Evolutionary conservation across 2,888 invertebrate species (phyloP).

Genomic region (Panopea generosa): DNA sequence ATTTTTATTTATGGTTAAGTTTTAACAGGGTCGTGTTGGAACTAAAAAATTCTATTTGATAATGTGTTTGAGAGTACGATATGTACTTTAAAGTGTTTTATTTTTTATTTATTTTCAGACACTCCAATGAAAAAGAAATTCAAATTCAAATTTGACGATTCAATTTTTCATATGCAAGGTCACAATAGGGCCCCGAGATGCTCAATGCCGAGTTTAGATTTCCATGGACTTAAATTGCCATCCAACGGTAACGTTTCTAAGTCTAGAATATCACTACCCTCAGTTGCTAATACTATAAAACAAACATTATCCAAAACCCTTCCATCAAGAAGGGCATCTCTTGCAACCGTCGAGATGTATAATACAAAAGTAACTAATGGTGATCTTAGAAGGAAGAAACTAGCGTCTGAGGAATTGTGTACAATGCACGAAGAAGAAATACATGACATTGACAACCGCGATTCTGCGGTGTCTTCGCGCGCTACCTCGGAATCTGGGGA

Average conservation of each 20-base stretch:
- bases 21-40: too few relatives aligned
- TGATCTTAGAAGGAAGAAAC: constrained; percentile 45
- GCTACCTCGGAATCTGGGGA: constrained; percentile 56
- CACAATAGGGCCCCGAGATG: constrained; percentile 41
- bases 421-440: constrained; percentile 59
- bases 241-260: constrained; percentile 25
- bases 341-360: constrained; percentile 39
- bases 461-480: constrained; percentile 51
- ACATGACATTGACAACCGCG: constrained; percentile 26
- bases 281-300: constrained; percentile 52
- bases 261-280: constrained; percentile 44
- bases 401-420: constrained; percentile 43
- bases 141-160: constrained; percentile 75
- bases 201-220: constrained; percentile 54
- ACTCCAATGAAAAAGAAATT: constrained; percentile 77
- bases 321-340: constrained; percentile 35
- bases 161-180: constrained; percentile 43
- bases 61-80: too few relatives aligned
- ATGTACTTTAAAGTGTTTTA: too few relatives aligned
- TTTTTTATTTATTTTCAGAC: constrained; percentile 31
- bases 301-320: constrained; percentile 50
- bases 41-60: too few relatives aligned
- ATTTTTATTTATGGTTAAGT: too few relatives aligned
- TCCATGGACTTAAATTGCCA: constrained; percentile 56
- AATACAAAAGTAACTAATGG: constrained; percentile 39